A percentile compares a stretch with the other conserved stretches of the same genome.
phyloP scores from a whole-genome alignment of 2,113 vertebrate species.

The Helogale parvula region DNA sequence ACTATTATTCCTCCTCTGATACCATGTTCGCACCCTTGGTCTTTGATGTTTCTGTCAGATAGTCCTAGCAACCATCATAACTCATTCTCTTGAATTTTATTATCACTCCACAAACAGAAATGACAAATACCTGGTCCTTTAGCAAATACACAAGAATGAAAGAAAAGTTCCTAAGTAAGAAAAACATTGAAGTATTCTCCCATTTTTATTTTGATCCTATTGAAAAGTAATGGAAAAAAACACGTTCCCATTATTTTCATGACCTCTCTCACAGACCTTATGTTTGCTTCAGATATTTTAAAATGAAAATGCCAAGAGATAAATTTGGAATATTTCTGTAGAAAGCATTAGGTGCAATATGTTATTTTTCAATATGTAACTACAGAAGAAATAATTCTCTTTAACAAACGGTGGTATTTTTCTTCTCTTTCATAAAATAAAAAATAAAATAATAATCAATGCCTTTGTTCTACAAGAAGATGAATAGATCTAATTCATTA shows the following conservation, averaged over 20 bases:
- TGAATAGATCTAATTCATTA: background rate
- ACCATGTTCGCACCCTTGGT: background rate
- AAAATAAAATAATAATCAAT: background rate
- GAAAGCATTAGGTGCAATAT: background rate
- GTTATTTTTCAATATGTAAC: background rate
- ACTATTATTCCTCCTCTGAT: constrained; percentile 7
- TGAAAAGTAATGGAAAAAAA: background rate
- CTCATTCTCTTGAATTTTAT: constrained; percentile 44
- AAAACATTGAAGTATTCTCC: background rate
- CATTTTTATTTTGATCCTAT: constrained; percentile 11
- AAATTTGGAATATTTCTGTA: background rate
- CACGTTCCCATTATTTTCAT: background rate
- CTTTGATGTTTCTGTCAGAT: constrained; percentile 49
- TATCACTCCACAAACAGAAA: constrained; percentile 40
- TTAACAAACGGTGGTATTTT: background rate
- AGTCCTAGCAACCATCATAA: background rate
- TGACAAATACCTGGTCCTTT: constrained; percentile 19
- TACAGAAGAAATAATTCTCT: background rate
- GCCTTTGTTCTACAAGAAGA: background rate
- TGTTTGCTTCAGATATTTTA: background rate
- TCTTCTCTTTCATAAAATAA: background rate
- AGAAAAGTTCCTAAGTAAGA: constrained; percentile 32
- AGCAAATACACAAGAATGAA: constrained; percentile 18
- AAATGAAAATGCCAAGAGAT: background rate
- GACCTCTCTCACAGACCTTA: background rate